Base-by-base conservation (phyloP, 1,140 invertebrate species). In the Pachypsylla venusta region DNA sequence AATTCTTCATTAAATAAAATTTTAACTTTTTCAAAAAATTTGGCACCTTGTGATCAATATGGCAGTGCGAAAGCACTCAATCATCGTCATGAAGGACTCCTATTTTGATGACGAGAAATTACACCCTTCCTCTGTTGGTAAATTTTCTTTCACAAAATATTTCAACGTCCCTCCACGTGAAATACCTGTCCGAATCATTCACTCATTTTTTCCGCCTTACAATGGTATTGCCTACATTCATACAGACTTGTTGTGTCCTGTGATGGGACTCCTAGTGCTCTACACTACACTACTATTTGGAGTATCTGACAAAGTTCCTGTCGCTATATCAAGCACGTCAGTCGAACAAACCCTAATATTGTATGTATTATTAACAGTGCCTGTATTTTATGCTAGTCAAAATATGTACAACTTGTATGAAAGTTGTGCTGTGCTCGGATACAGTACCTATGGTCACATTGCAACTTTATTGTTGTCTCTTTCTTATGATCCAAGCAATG, bases 401-500 rank as follows among this genome's bases (percentile, higher is more conserved):
- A 61, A 25, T 71, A 14, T 67, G 70, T 24, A 53, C 63, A 24
- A 68, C 71, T 3, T 55, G 35, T 24, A 63, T 74, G 28, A 67
- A 59, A 56, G 69, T 69, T 59, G 64, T 61, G 69, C 69, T 20
- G 59, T 76, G n/a, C 60, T 74, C 13, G 73, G 73, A 4, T 76
- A 77, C 64, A 68, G 68, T 16, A 61, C 75, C 2, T 76, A 72
- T 65, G 74, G 74, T 19, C 73, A 75, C 61, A 61, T 75, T 20
- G 56, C 75, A 2, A 73, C 72, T 2, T 58, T 76, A 4, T 40
- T 66, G 13, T n/a, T 69, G 0, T 73, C 71, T 10, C 67, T 69
- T 55, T 7, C 75, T 4, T 69, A 68, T 53, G 70, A 67, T 62
- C 65, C 60, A 39, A 72, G 70, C 55, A 70, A 71, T 64, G 53